phyloP scores from a whole-genome alignment of 2,888 invertebrate species.

The Tryphoninae sp. region DNA sequence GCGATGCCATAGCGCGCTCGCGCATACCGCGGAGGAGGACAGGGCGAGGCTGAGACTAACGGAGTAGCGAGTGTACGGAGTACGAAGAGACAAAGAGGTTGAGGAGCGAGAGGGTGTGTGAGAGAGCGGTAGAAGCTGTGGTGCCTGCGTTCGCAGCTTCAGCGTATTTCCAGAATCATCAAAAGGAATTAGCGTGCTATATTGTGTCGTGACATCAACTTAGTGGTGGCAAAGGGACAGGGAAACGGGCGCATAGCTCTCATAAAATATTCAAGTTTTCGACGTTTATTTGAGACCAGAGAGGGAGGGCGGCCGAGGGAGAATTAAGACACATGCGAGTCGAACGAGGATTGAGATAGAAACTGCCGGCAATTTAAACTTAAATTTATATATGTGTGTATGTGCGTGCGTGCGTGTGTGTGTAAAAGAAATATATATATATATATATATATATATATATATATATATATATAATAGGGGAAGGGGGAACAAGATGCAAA shows the following conservation, averaged over 20 bases:
- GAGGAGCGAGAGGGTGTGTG: conserved; percentile 5
- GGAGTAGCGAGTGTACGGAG: conserved; percentile 36
- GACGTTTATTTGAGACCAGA: not conserved
- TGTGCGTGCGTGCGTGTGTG: too few species aligned
- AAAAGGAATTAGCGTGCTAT: conserved; percentile 71
- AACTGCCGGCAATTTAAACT: too few species aligned
- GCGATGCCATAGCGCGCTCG: conserved; percentile 32
- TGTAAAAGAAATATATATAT: too few species aligned
- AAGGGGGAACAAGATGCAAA: too few species aligned
- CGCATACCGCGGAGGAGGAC: conserved; percentile 25
- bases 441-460: too few species aligned
- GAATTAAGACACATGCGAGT: too few species aligned
- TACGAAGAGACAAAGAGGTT: conserved; percentile 5
- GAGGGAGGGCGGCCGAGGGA: not conserved
- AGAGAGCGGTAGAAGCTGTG: conserved; percentile 14
- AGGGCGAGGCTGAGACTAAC: not conserved
- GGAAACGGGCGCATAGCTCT: conserved; percentile 7
- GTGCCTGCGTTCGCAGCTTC: conserved; percentile 50
- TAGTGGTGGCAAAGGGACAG: not conserved
- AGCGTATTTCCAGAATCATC: conserved; percentile 69
- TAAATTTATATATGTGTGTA: too few species aligned
- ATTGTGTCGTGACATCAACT: conserved; percentile 25
- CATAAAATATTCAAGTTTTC: conserved; percentile 30
- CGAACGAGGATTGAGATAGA: too few species aligned
- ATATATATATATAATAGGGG: too few species aligned